phyloP scores from a whole-genome alignment of 2,797 vertebrate genomes.

The Cossypha dichroa region DNA sequence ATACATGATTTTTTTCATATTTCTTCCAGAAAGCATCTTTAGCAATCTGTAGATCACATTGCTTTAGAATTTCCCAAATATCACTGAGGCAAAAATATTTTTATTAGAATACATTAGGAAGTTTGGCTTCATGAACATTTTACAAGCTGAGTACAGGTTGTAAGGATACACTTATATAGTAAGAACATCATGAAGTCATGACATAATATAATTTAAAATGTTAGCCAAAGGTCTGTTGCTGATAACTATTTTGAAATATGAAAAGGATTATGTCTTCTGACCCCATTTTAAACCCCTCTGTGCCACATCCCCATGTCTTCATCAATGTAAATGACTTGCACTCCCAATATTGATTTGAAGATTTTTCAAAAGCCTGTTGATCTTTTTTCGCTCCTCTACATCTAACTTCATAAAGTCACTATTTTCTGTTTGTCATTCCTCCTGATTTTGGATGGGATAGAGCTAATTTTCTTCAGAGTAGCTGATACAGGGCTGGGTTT shows the following conservation, averaged over 20 bases:
- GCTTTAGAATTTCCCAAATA: background rate
- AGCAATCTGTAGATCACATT: background rate
- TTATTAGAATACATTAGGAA: background rate
- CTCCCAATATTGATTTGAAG: background rate
- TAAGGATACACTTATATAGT: background rate
- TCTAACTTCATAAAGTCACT: background rate
- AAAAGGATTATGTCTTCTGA: background rate
- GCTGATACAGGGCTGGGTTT: background rate
- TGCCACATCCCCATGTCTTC: background rate
- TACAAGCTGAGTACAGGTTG: background rate
- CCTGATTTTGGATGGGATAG: background rate
- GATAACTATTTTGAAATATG: background rate
- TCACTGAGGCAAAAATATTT: background rate
- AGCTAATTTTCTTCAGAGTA: background rate
- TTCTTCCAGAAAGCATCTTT: background rate
- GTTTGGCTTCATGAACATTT: background rate
- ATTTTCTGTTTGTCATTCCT: background rate
- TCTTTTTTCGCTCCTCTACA: background rate
- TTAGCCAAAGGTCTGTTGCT: background rate
- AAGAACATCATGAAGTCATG: background rate
- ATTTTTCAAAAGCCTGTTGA: background rate
- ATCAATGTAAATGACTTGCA: background rate
- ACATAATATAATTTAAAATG: background rate
- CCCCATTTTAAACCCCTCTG: background rate
- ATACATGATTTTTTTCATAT: accelerated